Conservation (phyloP, 2,113 vertebrate genomes). For the Mirounga angustirostris region DNA sequence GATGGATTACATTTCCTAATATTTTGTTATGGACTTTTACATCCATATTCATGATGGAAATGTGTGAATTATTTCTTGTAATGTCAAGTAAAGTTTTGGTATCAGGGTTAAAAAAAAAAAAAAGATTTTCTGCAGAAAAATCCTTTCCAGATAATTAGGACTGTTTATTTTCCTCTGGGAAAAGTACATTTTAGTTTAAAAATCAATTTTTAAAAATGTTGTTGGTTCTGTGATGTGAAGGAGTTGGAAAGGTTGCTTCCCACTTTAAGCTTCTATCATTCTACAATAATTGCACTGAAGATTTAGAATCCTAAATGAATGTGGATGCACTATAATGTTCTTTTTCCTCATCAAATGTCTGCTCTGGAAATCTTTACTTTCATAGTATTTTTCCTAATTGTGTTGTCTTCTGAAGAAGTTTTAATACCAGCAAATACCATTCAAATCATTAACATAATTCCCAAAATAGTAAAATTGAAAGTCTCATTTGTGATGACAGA, state of each 20-base stretch:
- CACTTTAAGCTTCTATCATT: background rate
- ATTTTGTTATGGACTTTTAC: background rate
- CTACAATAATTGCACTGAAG: background rate
- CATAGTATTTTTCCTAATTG: background rate
- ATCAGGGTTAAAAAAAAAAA: background rate
- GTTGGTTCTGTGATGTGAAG: background rate
- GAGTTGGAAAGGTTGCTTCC: background rate
- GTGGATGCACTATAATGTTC: background rate
- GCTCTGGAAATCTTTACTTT: constrained; percentile 37
- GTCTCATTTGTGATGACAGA: background rate
- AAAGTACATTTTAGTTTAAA: background rate
- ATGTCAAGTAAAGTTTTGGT: background rate
- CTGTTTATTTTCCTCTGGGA: background rate
- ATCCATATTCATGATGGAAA: background rate
- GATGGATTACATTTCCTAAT: background rate
- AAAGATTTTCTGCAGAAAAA: background rate
- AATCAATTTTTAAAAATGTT: background rate
- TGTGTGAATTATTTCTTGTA: background rate
- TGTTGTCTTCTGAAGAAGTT: constrained; percentile 38
- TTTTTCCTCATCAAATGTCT: background rate
- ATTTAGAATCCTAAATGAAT: background rate
- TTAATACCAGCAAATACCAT: constrained; percentile 49
- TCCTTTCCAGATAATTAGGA: background rate
- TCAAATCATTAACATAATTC: background rate
- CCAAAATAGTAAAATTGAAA: constrained; percentile 55